Percentiles rank a stretch among this genome's conserved stretches.
phyloP scores from a whole-genome alignment of 2,113 vertebrate species.

The Pollachius pollachius region DNA sequence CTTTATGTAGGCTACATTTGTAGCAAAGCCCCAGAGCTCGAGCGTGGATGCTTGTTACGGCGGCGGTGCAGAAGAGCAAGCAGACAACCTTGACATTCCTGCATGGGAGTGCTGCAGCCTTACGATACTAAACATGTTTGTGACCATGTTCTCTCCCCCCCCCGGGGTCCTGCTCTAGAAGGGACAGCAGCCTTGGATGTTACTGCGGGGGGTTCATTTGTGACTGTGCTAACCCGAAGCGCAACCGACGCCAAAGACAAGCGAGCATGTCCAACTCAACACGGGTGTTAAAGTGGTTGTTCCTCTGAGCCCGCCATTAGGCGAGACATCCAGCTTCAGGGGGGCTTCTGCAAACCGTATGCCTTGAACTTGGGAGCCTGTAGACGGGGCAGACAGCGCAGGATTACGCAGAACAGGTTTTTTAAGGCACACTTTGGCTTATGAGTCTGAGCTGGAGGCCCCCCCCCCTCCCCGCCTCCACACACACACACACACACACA shows the following conservation, averaged over 20 bases:
- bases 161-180: neutral
- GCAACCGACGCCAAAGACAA: neutral
- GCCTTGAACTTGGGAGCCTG: slow-evolving; percentile 46
- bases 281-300: slow-evolving; percentile 2
- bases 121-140: slow-evolving; percentile 6
- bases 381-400: slow-evolving; percentile 8
- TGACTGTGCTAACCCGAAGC: neutral
- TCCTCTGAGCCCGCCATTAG: slow-evolving; percentile 10
- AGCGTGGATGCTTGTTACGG: slow-evolving; percentile 5
- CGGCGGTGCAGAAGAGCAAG: slow-evolving; percentile 1
- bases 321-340: slow-evolving; percentile 8
- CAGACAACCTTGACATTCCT: slow-evolving; percentile 48
- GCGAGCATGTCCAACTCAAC: neutral
- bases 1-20: slow-evolving; percentile 19
- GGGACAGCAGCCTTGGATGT: neutral
- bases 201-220: neutral
- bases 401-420: slow-evolving; percentile 13
- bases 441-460: slow-evolving; percentile 23
- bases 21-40: slow-evolving; percentile 16
- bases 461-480: slow-evolving; percentile 15
- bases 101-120: slow-evolving; percentile 26
- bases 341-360: slow-evolving; percentile 18
- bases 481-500: no score
- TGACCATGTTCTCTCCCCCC: slow-evolving; percentile 13
- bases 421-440: slow-evolving; percentile 27